These are phyloP conservation scores for Pseudopipra pipra DNA, from an alignment of 2,113 vertebrate species.

Conservation along the genomic window DNA sequence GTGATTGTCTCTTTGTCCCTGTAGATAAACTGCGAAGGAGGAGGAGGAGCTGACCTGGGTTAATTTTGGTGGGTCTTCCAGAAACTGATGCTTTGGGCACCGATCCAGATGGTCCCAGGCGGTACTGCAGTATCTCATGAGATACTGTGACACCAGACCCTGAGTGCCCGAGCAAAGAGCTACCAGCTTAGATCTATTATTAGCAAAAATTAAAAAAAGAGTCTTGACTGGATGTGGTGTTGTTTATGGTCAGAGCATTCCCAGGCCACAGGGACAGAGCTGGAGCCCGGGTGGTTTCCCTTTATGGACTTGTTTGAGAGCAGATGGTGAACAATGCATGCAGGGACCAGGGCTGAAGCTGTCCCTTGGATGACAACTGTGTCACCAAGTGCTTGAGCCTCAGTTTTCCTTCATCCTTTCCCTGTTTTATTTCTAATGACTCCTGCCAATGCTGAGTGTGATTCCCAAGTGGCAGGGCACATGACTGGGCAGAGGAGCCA, in stretches of 20 bases:
- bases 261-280: not conserved
- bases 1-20: not conserved
- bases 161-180: not conserved
- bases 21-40: not conserved
- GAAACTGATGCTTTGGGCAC: not conserved
- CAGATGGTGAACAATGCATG: not conserved
- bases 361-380: not conserved
- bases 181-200: conserved; percentile 35
- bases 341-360: not conserved
- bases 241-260: conserved; percentile 37
- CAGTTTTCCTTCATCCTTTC: not conserved
- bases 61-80: conserved; percentile 18
- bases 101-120: not conserved
- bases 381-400: not conserved
- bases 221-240: not conserved
- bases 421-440: not conserved
- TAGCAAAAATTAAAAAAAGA: not conserved
- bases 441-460: not conserved
- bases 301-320: conserved; percentile 40
- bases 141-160: not conserved
- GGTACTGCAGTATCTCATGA: not conserved
- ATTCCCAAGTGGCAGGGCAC: not conserved
- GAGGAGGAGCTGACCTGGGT: not conserved
- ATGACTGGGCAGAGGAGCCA: not conserved
- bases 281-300: conserved; percentile 36